phyloP scores from a whole-genome alignment of 2,797 vertebrate species.

The Halcyon chelicuti region DNA sequence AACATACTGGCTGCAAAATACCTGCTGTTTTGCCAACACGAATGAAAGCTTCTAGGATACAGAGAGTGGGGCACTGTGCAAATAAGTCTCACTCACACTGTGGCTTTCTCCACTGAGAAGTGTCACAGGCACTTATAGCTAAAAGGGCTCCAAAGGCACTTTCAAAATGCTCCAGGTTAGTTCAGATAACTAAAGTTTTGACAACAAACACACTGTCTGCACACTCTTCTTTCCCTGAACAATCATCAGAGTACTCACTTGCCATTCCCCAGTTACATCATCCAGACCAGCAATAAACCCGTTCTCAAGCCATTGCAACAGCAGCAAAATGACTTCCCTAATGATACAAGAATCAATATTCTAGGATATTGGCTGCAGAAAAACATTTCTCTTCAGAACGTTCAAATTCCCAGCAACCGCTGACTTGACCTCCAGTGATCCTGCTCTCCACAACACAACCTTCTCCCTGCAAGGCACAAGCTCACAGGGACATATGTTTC shows the following conservation, averaged over 20 bases:
- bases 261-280: background rate
- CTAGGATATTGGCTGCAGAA: slow-evolving; percentile 85
- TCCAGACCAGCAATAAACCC: background rate
- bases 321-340: background rate
- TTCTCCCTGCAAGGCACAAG: background rate
- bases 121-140: background rate
- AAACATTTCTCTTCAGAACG: slow-evolving; percentile 41
- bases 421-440: background rate
- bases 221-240: background rate
- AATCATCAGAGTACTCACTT: background rate
- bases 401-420: background rate
- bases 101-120: background rate
- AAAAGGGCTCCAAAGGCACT: background rate
- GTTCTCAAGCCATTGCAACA: background rate
- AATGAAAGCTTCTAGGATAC: background rate
- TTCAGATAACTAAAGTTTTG: background rate
- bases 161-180: background rate
- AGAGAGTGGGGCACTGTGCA: background rate
- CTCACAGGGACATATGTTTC: rapidly evolving
- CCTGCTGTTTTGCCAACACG: background rate
- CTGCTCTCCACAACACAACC: background rate
- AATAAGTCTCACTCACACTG: background rate
- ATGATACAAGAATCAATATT: background rate
- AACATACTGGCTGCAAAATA: background rate
- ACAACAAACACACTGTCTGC: background rate